A percentile compares a stretch with the other conserved stretches of the same genome.
Conservation (phyloP, 1,140 invertebrate genomes). For the Melipona quadrifasciata region DNA sequence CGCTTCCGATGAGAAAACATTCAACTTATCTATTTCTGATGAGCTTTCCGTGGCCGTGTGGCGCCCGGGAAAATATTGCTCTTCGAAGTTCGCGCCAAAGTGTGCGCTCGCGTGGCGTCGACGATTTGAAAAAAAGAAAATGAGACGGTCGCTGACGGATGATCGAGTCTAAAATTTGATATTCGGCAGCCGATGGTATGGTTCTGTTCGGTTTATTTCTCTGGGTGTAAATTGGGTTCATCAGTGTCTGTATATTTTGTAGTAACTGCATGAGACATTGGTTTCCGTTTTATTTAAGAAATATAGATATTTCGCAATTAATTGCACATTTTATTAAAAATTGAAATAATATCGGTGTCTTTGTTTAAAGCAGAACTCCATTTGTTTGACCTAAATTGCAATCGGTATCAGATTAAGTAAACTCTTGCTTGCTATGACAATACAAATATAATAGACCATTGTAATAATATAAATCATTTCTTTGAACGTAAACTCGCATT, state of each 20-base stretch:
- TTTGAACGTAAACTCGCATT: too few relatives aligned
- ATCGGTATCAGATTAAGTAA: too few relatives aligned
- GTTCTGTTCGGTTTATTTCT: not conserved
- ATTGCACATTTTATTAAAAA: not conserved
- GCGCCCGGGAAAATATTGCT: slow-evolving; percentile 38
- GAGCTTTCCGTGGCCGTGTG: not conserved
- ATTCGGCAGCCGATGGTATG: not conserved
- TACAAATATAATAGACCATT: too few relatives aligned
- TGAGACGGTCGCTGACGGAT: not conserved
- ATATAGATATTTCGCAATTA: not conserved
- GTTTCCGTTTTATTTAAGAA: not conserved
- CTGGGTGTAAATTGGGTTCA: not conserved
- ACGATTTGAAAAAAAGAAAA: not conserved
- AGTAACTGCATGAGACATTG: not conserved
- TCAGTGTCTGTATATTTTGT: not conserved
- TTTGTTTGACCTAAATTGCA: too few relatives aligned
- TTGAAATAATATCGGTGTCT: not conserved
- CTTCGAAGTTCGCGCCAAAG: slow-evolving; percentile 22
- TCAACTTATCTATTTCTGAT: slow-evolving; percentile 47
- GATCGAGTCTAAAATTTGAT: not conserved
- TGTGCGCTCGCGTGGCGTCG: not conserved
- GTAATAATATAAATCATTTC: too few relatives aligned
- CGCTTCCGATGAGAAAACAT: slow-evolving; percentile 62
- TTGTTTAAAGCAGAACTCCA: not conserved
- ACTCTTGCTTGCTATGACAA: too few relatives aligned